Base-by-base conservation (phyloP, 2,888 invertebrate genomes). In the Eupeodes latifasciatus region DNA sequence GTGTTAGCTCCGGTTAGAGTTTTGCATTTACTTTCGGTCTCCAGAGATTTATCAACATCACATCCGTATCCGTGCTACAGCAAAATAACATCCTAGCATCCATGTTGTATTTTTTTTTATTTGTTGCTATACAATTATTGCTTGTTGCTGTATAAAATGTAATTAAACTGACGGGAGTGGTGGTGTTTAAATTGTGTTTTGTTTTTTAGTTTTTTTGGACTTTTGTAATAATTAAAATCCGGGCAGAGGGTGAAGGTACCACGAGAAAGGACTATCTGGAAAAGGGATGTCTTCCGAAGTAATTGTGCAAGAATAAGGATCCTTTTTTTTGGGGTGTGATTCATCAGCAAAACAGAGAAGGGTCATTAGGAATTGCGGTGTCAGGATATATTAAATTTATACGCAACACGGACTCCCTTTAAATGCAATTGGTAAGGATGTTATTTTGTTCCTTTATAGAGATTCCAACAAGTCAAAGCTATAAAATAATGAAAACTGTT, bases 81-180 rank as follows among this genome's bases (percentile, higher is more conserved):
- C 67, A 82, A 78, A 85, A 82, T 69, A 83, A 83, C 71, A 83
- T 87, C 83, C 83, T 76, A 51, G 79, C 62, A 76, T 71, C 59
- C 55, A 40, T 55, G 36, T 66, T 47, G 47, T 5, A 0, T 34
- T 6, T n/a, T 69, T 7, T 40, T 44, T 47, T 40, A 34, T 72
- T 11, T 40, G 47, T 72, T 11, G 27, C 27, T 72, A 34, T 12
- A n/a, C 44, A 76, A 82, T 64, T 82, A 76, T 79, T 76, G 80
- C 84, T 80, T 80, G 79, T 74, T 76, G 87, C 55, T 72, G 76
- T 72, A 76, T 66, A 72, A 87, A 83, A 80, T 83, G 86, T 83
- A 87, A 87, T 83, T 87, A 83, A 83, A 83, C 64, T 78, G 67
- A 78, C 47, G 47, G 74, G 61, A 44, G 67, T 16, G 11, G 34